Conservation (phyloP, 2,888 invertebrate genomes). For the Macaria liturata region DNA sequence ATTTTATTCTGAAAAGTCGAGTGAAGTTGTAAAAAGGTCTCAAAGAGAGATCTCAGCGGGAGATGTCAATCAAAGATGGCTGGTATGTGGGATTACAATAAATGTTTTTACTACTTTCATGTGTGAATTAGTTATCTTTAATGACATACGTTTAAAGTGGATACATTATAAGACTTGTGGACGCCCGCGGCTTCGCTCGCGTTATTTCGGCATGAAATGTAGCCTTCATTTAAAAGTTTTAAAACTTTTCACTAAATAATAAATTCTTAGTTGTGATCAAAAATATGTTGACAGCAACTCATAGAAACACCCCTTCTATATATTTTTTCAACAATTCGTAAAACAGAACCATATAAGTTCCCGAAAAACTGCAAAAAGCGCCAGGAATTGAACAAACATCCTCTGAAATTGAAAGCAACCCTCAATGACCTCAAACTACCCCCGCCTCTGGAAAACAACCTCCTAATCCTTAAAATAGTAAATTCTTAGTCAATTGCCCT, state of each 20-base stretch:
- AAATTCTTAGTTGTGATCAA: no score
- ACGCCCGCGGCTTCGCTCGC: no score
- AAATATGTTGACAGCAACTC: no score
- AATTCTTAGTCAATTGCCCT: constrained; percentile 39
- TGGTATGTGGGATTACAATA: constrained; percentile 50
- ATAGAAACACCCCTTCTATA: no score
- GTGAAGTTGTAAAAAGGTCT: constrained; percentile 54
- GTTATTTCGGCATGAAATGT: no score
- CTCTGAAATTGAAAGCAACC: constrained; percentile 29
- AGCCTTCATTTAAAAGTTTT: no score
- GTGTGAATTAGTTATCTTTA: constrained; percentile 15
- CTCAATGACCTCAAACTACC: constrained; percentile 31
- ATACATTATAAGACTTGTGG: not conserved
- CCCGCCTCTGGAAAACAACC: constrained; percentile 25
- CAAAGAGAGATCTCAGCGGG: constrained; percentile 50
- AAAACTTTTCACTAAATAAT: no score
- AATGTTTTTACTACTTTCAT: constrained; percentile 39
- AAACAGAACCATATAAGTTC: no score
- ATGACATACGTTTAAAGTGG: not conserved
- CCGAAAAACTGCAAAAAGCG: not conserved
- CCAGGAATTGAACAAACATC: not conserved
- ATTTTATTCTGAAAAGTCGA: constrained; percentile 14
- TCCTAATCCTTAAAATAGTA: constrained; percentile 44
- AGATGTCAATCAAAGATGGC: constrained; percentile 61
- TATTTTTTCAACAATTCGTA: no score